These are phyloP conservation scores for Perognathus longimembris DNA, from an alignment of 2,113 vertebrate genomes.

Conservation along the genomic window DNA sequence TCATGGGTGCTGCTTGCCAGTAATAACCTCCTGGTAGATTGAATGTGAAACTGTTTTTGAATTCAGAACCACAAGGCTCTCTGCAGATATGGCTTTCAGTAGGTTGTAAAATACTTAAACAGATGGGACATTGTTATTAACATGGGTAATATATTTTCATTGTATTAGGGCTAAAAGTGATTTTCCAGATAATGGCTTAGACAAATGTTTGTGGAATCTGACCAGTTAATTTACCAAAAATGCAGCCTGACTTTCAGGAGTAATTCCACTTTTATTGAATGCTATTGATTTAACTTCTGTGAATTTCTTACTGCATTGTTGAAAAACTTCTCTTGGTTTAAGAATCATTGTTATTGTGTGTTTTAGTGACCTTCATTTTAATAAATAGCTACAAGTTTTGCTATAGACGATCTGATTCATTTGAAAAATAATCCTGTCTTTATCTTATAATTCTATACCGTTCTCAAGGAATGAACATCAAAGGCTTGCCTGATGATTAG, in stretches of 20 bases:
- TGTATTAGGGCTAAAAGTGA: slow-evolving; percentile 72
- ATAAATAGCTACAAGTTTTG: slow-evolving; percentile 19
- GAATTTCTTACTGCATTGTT: slow-evolving; percentile 53
- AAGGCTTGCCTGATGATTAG: slow-evolving; percentile 19
- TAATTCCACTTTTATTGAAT: slow-evolving; percentile 66
- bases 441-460: slow-evolving; percentile 20
- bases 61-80: slow-evolving; percentile 63
- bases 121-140: slow-evolving; percentile 78
- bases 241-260: slow-evolving; percentile 55
- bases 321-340: slow-evolving; percentile 20
- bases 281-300: slow-evolving; percentile 63
- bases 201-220: slow-evolving; percentile 76
- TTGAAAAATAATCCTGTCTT: neutral
- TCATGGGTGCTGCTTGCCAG: neutral
- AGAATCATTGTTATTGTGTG: slow-evolving; percentile 9
- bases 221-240: slow-evolving; percentile 73
- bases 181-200: slow-evolving; percentile 77
- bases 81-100: slow-evolving; percentile 61
- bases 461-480: neutral
- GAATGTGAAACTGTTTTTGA: slow-evolving; percentile 58
- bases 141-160: slow-evolving; percentile 76
- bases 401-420: neutral
- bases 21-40: neutral
- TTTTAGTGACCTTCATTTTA: slow-evolving; percentile 44
- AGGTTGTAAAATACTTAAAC: slow-evolving; percentile 72